Percentiles rank a stretch among this genome's conserved stretches.
phyloP scores from a whole-genome alignment of 2,113 vertebrate genomes.

The Grallaria varia region DNA sequence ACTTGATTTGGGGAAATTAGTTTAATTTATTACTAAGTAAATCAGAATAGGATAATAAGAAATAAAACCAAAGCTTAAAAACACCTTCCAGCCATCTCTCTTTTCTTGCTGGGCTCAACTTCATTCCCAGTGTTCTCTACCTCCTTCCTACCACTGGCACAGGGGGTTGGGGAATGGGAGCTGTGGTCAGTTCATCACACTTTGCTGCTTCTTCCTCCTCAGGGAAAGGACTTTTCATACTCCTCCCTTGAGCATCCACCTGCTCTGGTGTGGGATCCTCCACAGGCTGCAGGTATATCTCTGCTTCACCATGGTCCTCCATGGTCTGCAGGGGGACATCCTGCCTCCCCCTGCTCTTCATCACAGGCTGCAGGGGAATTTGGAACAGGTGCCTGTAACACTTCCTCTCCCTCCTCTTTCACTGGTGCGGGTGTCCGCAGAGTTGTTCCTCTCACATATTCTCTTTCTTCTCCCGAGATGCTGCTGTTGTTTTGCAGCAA shows the following conservation, averaged over 20 bases:
- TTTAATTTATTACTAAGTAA: not conserved
- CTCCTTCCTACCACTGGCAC: not conserved
- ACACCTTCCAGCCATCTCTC: not conserved
- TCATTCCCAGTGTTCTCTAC: not conserved
- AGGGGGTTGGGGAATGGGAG: not conserved
- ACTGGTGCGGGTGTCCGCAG: not conserved
- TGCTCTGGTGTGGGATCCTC: not conserved
- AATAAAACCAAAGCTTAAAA: not conserved
- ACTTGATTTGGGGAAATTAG: not conserved
- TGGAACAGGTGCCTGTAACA: not conserved
- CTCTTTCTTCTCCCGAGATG: not conserved
- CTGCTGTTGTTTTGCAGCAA: not conserved
- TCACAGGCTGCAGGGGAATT: not conserved
- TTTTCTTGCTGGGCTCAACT: not conserved
- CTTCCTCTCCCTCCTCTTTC: not conserved
- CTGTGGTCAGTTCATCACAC: not conserved
- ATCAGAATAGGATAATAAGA: not conserved
- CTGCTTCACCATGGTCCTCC: not conserved
- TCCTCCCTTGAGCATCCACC: not conserved
- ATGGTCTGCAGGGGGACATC: not conserved
- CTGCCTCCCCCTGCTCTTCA: not conserved
- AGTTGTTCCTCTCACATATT: not conserved
- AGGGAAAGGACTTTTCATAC: not conserved
- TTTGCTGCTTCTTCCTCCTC: not conserved
- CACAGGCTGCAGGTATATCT: not conserved